Evolutionary conservation across 2,888 invertebrate genomes (phyloP).

Genomic region (Adelphocoris suturalis): DNA sequence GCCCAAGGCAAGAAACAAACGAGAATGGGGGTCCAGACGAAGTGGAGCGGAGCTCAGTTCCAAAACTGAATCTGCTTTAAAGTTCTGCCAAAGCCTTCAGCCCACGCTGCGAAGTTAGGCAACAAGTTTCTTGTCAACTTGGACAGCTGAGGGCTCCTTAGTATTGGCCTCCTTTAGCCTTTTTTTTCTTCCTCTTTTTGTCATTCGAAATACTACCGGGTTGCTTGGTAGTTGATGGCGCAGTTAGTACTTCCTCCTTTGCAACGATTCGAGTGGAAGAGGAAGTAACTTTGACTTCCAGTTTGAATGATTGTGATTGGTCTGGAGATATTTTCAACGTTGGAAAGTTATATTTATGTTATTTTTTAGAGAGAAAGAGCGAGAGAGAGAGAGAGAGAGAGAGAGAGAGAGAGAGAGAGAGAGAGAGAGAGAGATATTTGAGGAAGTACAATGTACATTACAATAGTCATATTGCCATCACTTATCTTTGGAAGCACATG

Average conservation of each 20-base stretch:
- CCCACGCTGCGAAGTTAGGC: background rate
- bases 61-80: conserved; percentile 39
- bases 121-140: conserved; percentile 19
- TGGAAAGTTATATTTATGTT: too few species aligned
- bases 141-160: background rate
- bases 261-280: background rate
- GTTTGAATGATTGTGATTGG: too few species aligned
- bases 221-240: background rate
- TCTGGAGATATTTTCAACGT: too few species aligned
- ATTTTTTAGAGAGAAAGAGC: too few species aligned
- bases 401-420: too few species aligned
- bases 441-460: too few species aligned
- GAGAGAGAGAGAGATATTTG: too few species aligned
- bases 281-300: too few species aligned
- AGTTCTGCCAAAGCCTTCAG: background rate
- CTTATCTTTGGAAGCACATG: too few species aligned
- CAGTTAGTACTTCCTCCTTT: background rate
- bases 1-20: background rate
- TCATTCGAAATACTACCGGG: background rate
- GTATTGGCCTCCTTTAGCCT: background rate
- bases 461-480: too few species aligned
- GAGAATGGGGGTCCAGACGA: background rate
- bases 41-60: conserved; percentile 15
- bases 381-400: too few species aligned
- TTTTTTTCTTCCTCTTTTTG: background rate